Evolutionary conservation across 2,113 vertebrate species (phyloP).

Genomic region (Heloderma charlesbogerti): DNA sequence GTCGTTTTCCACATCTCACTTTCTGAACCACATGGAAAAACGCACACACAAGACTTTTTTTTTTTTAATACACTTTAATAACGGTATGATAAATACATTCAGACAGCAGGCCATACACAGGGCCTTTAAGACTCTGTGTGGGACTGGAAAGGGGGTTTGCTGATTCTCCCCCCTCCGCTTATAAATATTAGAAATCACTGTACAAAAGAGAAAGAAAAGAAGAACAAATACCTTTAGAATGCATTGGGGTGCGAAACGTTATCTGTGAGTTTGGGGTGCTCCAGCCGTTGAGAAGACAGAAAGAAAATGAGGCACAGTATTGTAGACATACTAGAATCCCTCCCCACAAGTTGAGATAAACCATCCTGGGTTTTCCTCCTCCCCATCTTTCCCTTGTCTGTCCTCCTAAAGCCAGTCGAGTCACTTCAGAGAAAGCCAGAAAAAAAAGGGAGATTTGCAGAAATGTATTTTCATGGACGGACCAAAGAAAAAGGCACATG

Average conservation of each 20-base stretch:
- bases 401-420: neutral
- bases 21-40: neutral
- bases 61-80: conserved; percentile 22
- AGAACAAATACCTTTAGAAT: neutral
- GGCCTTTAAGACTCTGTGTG: neutral
- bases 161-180: neutral
- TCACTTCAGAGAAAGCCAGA: neutral
- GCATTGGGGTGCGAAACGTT: neutral
- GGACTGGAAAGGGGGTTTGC: neutral
- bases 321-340: neutral
- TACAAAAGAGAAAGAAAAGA: neutral
- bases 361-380: neutral
- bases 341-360: neutral
- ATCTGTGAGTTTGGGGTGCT: neutral
- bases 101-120: fast-evolving
- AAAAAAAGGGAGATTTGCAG: no score
- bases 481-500: neutral
- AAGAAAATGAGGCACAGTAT: conserved; percentile 26
- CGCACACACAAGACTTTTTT: neutral
- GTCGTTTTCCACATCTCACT: no score
- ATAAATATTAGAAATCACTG: conserved; percentile 16
- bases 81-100: conserved; percentile 21
- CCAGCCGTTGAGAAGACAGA: neutral
- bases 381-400: neutral
- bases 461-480: neutral